phyloP scores from a whole-genome alignment of 2,888 invertebrate species.

The Netelia fuscicornis region DNA sequence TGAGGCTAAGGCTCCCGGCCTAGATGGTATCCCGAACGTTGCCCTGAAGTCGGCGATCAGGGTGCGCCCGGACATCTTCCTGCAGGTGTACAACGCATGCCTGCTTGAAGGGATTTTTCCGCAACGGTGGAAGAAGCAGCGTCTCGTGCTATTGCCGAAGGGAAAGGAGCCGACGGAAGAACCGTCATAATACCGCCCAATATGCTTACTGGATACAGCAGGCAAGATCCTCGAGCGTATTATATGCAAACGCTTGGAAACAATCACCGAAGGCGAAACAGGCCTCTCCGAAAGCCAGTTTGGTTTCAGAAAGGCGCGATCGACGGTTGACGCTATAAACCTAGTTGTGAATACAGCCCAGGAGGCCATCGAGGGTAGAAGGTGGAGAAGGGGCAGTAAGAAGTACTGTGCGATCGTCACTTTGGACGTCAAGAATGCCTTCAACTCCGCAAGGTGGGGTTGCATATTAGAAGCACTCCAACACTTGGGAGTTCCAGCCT shows the following conservation, averaged over 20 bases:
- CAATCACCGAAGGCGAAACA: conserved; percentile 1
- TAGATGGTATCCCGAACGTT: conserved; percentile 51
- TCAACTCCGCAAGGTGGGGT: conserved; percentile 49
- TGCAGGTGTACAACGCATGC: conserved; percentile 18
- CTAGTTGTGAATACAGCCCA: conserved; percentile 38
- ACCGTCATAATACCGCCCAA: conserved; percentile 32
- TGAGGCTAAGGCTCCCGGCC: conserved; percentile 56
- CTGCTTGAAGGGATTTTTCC: conserved; percentile 56
- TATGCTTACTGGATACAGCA: conserved; percentile 24
- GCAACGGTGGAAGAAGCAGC: conserved; percentile 48
- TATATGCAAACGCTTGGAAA: conserved; percentile 32
- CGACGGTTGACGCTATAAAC: conserved; percentile 59
- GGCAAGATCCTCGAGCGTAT: conserved; percentile 58
- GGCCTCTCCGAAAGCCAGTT: conserved; percentile 51
- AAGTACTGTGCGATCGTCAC: conserved; percentile 41
- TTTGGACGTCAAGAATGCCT: conserved; percentile 64
- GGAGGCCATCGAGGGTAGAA: conserved; percentile 47
- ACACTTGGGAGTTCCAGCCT: conserved; percentile 34
- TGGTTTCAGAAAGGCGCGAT: conserved; percentile 60
- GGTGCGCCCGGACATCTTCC: conserved; percentile 52
- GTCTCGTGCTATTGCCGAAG: conserved; percentile 65
- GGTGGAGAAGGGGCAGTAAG: conserved; percentile 52
- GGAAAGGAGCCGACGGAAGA: conserved; percentile 47
- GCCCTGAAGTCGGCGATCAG: conserved; percentile 53
- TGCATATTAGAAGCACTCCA: conserved; percentile 47